Percentiles rank a stretch among this genome's conserved stretches.
Conservation (phyloP, 2,113 vertebrate species). For the Numenius arquata region DNA sequence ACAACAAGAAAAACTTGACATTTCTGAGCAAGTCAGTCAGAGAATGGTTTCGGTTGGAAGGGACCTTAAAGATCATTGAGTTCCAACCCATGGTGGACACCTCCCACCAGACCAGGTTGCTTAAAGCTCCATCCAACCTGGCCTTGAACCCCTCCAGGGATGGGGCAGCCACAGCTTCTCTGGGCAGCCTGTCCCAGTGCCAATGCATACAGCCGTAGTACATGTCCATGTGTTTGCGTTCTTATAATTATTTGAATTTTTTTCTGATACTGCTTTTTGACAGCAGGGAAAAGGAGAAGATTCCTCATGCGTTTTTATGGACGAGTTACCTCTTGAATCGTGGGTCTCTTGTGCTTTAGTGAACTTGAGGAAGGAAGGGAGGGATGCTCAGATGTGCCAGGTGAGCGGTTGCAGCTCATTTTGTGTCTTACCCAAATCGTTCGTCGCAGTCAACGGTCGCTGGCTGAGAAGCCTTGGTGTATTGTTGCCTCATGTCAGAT, state of each 20-base stretch:
- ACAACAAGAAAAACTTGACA: not conserved
- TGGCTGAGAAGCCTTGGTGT: not conserved
- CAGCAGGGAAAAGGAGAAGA: not conserved
- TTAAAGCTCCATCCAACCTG: no score
- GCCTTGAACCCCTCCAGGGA: no score
- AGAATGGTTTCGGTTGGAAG: no score
- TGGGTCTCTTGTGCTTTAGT: not conserved
- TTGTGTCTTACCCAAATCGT: not conserved
- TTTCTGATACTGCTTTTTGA: not conserved
- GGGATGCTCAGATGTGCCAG: not conserved
- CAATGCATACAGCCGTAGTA: accelerated
- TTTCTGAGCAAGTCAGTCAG: not conserved
- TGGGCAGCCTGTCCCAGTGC: no score
- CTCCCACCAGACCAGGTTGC: no score
- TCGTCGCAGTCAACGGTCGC: accelerated
- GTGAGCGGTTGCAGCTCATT: not conserved
- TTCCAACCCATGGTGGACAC: no score
- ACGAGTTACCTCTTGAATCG: not conserved
- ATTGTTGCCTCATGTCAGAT: accelerated
- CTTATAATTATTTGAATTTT: not conserved
- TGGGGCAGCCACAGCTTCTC: no score
- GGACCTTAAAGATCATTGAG: no score
- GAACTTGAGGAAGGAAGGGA: not conserved
- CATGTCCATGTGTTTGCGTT: accelerated
- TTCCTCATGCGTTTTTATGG: not conserved